These are phyloP conservation scores for Trematomus loennbergii DNA, from an alignment of 2,113 vertebrate genomes.

Conservation along the genomic window DNA sequence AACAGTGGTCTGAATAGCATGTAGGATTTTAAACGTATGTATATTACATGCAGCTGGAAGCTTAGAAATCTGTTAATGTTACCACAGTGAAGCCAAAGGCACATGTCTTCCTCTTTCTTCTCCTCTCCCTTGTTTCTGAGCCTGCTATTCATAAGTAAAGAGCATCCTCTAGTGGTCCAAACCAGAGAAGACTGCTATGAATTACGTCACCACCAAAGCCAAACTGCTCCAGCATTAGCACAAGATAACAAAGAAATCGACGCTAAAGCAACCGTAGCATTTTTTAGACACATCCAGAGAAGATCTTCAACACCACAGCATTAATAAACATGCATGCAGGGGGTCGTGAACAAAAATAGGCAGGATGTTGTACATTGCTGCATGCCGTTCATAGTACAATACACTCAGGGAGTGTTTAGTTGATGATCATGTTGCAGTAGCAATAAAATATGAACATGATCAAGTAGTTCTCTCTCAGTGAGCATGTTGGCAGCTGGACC, in stretches of 20 bases:
- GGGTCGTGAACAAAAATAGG: background rate
- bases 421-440: constrained; percentile 2
- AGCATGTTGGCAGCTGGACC: background rate
- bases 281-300: background rate
- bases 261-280: background rate
- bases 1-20: background rate
- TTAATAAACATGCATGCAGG: background rate
- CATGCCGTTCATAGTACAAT: background rate
- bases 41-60: background rate
- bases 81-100: background rate
- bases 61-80: background rate
- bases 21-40: background rate
- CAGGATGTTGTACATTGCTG: background rate
- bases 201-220: constrained; percentile 70
- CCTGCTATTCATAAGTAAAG: constrained; percentile 51
- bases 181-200: background rate
- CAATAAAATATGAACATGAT: constrained; percentile 6
- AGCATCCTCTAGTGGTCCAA: constrained; percentile 65
- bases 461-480: background rate
- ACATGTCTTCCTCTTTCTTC: background rate
- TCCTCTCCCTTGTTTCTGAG: background rate
- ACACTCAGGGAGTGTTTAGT: constrained; percentile 3
- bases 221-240: constrained; percentile 14
- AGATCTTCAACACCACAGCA: background rate
- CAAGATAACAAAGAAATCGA: constrained; percentile 8